Evolutionary conservation across 2,888 invertebrate genomes (phyloP), one percentile per base, ranked within the genome.

Genomic region (Dione vanillae): DNA sequence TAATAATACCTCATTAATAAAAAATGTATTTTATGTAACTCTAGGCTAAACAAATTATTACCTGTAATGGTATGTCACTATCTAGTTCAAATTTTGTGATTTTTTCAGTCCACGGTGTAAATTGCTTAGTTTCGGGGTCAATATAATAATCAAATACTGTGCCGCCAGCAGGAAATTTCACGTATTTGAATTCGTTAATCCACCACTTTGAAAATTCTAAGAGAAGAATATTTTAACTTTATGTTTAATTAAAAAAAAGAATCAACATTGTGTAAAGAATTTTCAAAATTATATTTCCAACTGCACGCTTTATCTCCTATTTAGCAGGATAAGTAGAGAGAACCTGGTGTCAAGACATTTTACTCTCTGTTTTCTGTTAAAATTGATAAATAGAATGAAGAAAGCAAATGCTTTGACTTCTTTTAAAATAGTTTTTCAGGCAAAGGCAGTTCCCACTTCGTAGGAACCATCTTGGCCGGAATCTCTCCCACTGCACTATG

Each of bases 141-240:
- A 99, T 96, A 86, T 95, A 99, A 85, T 96, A 99, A 91, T 99
- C 99, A 83, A 99, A 99, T 8, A 99, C 98, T 0, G 98, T 98
- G 5, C 98, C 98, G 70, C 97, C 96, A 65, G 95, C 78, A 1
- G 99, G 99, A 87, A 98, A 99, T 88, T 98, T 98, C 2, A 99
- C 95, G 35, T 96, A 96, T 90, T 99, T 99, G 88, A 99, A 99
- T 88, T 99, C 99, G 83, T 97, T 98, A 14, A 96, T 94, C 98
- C 98, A 99, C 99, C 99, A 99, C 94, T 99, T 99, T 54, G 98
- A 97, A 86, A 98, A 99, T 87, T 99, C 97, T 78, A 94, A 83
- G 81, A 96, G 87, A 58, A 59, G 11, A 12, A 62, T 49, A 35
- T 40, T 14, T 16, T 47, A 2, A n/a, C n/a, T n/a, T n/a, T n/a